Conservation (phyloP, 2,797 vertebrate species). For the Lutra lutra region DNA sequence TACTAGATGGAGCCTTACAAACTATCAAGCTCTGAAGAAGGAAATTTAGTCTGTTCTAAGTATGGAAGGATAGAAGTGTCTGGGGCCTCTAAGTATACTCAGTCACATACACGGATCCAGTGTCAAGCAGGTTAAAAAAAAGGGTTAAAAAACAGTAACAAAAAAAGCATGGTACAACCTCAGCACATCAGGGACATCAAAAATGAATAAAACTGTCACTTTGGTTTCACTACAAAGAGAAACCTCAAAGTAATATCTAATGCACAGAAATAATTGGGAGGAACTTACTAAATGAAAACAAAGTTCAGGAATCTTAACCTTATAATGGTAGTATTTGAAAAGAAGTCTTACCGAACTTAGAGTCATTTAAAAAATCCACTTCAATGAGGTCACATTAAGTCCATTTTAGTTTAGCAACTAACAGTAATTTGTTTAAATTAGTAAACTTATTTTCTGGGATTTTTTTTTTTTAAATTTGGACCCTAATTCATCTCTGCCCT, state of each 20-base stretch:
- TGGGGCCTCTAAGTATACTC: background rate
- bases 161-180: background rate
- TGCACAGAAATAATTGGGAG: background rate
- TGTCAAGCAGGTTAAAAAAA: background rate
- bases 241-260: background rate
- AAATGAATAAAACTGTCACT: slow-evolving; percentile 30
- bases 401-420: slow-evolving; percentile 11
- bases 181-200: background rate
- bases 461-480: background rate
- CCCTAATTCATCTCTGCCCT: background rate
- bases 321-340: background rate
- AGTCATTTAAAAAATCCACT: slow-evolving; percentile 40
- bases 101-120: background rate
- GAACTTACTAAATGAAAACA: slow-evolving; percentile 19
- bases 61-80: background rate
- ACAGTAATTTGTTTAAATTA: slow-evolving; percentile 27
- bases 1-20: slow-evolving; percentile 23
- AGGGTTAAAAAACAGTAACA: background rate
- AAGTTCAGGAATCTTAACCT: slow-evolving; percentile 24
- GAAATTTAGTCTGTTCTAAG: slow-evolving; percentile 23
- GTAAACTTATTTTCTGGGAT: slow-evolving; percentile 26
- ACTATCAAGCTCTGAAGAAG: slow-evolving; percentile 10
- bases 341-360: slow-evolving; percentile 36
- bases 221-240: slow-evolving; percentile 36
- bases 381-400: background rate